phyloP scores from a whole-genome alignment of 2,113 vertebrate genomes.

The Psammodynastes pulverulentus region DNA sequence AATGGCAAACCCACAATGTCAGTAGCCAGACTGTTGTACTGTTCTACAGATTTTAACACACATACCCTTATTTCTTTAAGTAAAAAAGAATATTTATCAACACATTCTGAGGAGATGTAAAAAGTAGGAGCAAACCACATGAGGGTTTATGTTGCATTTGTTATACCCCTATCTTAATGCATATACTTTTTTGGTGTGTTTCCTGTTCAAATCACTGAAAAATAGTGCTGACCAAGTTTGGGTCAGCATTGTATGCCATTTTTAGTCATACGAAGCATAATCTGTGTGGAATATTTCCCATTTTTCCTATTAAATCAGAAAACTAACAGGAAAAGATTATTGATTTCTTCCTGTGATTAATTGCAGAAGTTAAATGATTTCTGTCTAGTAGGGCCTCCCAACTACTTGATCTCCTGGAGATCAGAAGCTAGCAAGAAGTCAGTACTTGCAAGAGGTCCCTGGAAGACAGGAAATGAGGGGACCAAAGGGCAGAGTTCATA shows the following conservation, averaged over 20 bases:
- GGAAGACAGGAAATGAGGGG: background rate
- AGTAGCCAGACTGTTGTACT: background rate
- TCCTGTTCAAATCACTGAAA: background rate
- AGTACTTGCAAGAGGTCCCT: background rate
- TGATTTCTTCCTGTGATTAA: background rate
- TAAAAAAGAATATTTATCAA: background rate
- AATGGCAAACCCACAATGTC: background rate
- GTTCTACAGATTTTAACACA: background rate
- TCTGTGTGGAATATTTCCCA: background rate
- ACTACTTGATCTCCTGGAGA: background rate
- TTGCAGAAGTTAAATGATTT: background rate
- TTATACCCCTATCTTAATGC: background rate
- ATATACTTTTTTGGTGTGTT: background rate
- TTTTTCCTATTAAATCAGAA: background rate
- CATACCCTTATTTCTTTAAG: background rate
- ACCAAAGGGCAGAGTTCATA: background rate
- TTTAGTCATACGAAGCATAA: background rate
- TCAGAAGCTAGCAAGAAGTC: background rate
- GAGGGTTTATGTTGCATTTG: background rate
- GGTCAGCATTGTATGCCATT: background rate
- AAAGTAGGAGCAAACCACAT: background rate
- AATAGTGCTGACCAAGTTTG: background rate
- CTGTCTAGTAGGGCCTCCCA: background rate
- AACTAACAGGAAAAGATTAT: background rate
- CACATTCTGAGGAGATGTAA: background rate